Evolutionary conservation across 2,797 vertebrate species (phyloP).

Genomic region (Sebastolobus alascanus): DNA sequence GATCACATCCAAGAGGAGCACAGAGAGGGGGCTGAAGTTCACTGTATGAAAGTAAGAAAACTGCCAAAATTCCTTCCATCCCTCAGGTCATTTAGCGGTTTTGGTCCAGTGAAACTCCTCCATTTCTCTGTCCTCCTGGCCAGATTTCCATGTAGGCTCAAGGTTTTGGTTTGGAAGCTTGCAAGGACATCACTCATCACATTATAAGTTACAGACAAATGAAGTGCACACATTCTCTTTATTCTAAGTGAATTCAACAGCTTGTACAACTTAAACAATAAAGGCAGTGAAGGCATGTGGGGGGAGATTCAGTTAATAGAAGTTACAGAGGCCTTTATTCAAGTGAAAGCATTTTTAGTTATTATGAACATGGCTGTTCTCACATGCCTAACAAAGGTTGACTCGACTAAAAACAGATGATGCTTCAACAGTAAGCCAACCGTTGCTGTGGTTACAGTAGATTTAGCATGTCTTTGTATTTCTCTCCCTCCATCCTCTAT

Average conservation of each 20-base stretch:
- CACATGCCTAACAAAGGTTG: not conserved
- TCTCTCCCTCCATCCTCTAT: not conserved
- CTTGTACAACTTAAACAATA: slow-evolving; percentile 18
- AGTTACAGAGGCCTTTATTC: slow-evolving; percentile 9
- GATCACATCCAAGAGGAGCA: slow-evolving; percentile 25
- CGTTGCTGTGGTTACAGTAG: slow-evolving; percentile 33
- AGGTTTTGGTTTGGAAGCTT: slow-evolving; percentile 41
- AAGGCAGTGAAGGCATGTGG: slow-evolving; percentile 11
- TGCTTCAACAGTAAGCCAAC: not conserved
- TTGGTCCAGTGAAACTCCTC: slow-evolving; percentile 47
- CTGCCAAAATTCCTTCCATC: slow-evolving; percentile 60
- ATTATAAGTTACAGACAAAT: slow-evolving; percentile 46
- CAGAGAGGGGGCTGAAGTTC: slow-evolving; percentile 22
- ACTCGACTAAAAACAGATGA: slow-evolving; percentile 9
- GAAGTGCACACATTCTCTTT: slow-evolving; percentile 32
- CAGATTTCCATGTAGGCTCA: slow-evolving; percentile 26
- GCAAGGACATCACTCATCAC: slow-evolving; percentile 51
- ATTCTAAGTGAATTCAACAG: slow-evolving; percentile 25
- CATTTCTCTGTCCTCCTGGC: slow-evolving; percentile 43
- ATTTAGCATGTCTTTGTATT: not conserved
- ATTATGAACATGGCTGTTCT: not conserved
- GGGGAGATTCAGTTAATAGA: slow-evolving; percentile 1
- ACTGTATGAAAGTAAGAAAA: slow-evolving; percentile 27
- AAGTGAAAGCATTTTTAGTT: not conserved
- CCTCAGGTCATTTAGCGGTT: slow-evolving; percentile 56